Evolutionary conservation across 2,888 invertebrate species (phyloP), one percentile per base, ranked within the genome.

Genomic region (Palloptera scutellata): DNA sequence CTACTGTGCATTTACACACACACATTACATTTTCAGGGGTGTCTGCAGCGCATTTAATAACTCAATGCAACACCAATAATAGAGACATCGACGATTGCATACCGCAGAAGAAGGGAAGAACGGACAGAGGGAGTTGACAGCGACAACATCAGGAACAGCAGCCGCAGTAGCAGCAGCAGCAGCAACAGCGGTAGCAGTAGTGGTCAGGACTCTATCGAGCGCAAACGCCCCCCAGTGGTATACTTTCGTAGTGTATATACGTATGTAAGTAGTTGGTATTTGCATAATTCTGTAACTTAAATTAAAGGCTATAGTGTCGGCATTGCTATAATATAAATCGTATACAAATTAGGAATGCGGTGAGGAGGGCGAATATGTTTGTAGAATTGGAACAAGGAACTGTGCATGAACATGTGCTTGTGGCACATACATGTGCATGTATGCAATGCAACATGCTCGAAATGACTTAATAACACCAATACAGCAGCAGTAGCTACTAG

Each of bases 381-480:
- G 30, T 30, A 30, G 30, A 30, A 30, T 30, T 30, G 30, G 30
- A 30, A 30, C 30, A 30, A 30, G 30, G 30, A 30, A 30, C 30
- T 30, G 6, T 30, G 30, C 6, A 30, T 30, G 30, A 30, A 11
- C 40, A 30, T 17, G 30, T 59, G 59, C 9, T 30, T 13, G 51
- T 17, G 52, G 30, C 19, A 15, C 8, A 12, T 19, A 42, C 9
- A 8, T 41, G 42, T 2, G 9, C 4, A 2, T 59, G 59, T 19
- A 17, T 19, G 51, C 30, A 61, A 48, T 10, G 30, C 30, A 30
- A 30, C 30, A 30, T 30, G 13, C 75, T 75, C 72, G 73, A 76
- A 78, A 78, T 79, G 79, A 79, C 77, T 79, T 78, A 79, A 79
- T 76, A 78, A 78, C 74, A 76, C 74, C 74, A 71, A 12, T 62